phyloP scores from a whole-genome alignment of 2,113 vertebrate species.

The Chiloscyllium plagiosum region DNA sequence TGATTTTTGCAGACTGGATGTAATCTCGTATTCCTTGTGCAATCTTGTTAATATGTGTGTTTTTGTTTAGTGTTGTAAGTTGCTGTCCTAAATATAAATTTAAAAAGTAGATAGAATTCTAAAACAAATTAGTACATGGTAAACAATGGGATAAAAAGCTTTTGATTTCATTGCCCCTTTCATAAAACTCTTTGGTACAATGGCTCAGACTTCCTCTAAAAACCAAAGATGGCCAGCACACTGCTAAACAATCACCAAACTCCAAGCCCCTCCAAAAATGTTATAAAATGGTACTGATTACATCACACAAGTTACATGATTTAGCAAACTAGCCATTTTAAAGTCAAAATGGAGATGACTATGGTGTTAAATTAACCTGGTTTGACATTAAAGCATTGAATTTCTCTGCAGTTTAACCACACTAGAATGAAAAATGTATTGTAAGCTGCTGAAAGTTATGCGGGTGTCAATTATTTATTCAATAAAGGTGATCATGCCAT shows the following conservation, averaged over 20 bases:
- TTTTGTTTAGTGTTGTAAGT: slow-evolving; percentile 74
- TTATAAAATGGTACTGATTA: slow-evolving; percentile 49
- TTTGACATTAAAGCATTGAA: slow-evolving; percentile 50
- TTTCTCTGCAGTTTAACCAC: slow-evolving; percentile 55
- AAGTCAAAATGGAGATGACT: slow-evolving; percentile 76
- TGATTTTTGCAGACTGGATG: slow-evolving; percentile 80
- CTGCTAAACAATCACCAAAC: slow-evolving; percentile 74
- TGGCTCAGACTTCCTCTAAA: slow-evolving; percentile 66
- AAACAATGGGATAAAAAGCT: slow-evolving; percentile 40
- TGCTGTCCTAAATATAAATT: slow-evolving; percentile 68
- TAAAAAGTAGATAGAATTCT: slow-evolving; percentile 54
- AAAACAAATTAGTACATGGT: slow-evolving; percentile 40
- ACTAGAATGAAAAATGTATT: slow-evolving; percentile 48
- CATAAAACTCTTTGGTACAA: slow-evolving; percentile 53
- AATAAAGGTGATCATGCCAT: slow-evolving; percentile 40
- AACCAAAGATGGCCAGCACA: slow-evolving; percentile 80
- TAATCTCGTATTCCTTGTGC: slow-evolving; percentile 87
- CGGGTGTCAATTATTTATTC: slow-evolving; percentile 47
- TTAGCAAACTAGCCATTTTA: slow-evolving; percentile 56
- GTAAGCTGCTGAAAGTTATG: slow-evolving; percentile 51
- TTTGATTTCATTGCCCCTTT: slow-evolving; percentile 61
- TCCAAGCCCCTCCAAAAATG: slow-evolving; percentile 56
- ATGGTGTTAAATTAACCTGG: slow-evolving; percentile 59
- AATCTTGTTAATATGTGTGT: slow-evolving; percentile 81
- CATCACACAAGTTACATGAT: slow-evolving; percentile 51